These are phyloP conservation scores for Whitmania pigra DNA, from an alignment of 1,140 invertebrate genomes.

Conservation along the genomic window DNA sequence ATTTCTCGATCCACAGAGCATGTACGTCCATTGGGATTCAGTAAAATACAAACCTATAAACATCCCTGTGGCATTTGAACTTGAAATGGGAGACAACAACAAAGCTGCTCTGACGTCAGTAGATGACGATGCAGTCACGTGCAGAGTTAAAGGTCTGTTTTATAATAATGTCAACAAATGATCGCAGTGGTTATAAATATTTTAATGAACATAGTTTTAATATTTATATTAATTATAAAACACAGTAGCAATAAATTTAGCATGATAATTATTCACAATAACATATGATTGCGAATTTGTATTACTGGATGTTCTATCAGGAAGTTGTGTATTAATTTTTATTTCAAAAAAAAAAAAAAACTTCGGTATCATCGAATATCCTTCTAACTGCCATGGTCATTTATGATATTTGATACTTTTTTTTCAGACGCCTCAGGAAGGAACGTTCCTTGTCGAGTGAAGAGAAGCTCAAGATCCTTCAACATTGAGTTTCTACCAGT, in stretches of 20 bases:
- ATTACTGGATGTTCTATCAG: too few relatives aligned
- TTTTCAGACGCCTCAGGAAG: too few relatives aligned
- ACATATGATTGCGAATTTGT: too few relatives aligned
- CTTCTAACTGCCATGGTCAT: too few relatives aligned
- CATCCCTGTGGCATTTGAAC: slow-evolving; percentile 3
- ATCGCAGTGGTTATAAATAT: background rate
- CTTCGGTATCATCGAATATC: too few relatives aligned
- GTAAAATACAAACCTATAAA: slow-evolving; percentile 1
- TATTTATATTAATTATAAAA: background rate
- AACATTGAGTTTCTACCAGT: slow-evolving; percentile 9
- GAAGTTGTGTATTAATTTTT: too few relatives aligned
- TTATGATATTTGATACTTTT: too few relatives aligned
- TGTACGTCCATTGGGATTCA: slow-evolving; percentile 15
- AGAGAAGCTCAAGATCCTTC: background rate
- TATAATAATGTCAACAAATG: background rate
- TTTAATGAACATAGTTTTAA: too few relatives aligned
- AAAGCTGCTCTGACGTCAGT: background rate
- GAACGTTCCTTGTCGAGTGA: background rate
- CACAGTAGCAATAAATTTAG: background rate
- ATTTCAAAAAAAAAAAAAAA: too few relatives aligned
- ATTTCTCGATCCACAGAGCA: slow-evolving; percentile 10
- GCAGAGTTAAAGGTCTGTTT: slow-evolving; percentile 5
- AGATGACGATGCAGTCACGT: background rate
- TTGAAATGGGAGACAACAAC: background rate
- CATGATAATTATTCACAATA: too few relatives aligned